Base-by-base conservation (phyloP, 2,888 invertebrate species). In the Lithosia quadra region DNA sequence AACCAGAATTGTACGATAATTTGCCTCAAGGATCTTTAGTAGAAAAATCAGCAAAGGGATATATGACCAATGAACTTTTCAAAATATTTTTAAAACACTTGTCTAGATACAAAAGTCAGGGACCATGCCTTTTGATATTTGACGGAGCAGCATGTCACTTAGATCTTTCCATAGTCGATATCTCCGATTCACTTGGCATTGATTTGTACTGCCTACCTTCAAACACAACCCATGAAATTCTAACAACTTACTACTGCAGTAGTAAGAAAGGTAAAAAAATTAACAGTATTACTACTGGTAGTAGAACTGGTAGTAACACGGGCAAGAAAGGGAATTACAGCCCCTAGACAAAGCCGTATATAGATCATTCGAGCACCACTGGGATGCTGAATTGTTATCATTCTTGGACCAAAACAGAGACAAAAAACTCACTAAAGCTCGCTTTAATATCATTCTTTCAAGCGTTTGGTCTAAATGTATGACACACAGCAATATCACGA, bases 101-200 rank as follows among this genome's bases (percentile, higher is more conserved):
- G 10, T 8, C 55, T 22, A 22, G 71, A 68, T 70, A 73, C 67
- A 76, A 63, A 71, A 65, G 68, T 13, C 36, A 58, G 36, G 77
- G 75, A 36, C 67, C 65, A 63, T 71, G 71, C 53, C 67, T 76
- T 21, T 53, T 75, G 3, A 74, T 75, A 61, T 77, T 79, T 71
- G 70, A 77, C 56, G 75, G 75, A 49, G 76, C 73, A 63, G 55
- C 58, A 49, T 76, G 68, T 34, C 76, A 77, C 34, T 58, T 79
- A 56, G 76, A 77, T 53, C 70, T 62, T 58, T 63, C 64, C 60
- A 74, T 78, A 36, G 74, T 78, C 49, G 76, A 79, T 1, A 67
- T 63, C 63, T 71, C 79, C 56, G 77, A 81, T 8, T 66, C 71
- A 67, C 36, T 64, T 61, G 68, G 10, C 55, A 24, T 24, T 10